Conservation (phyloP, 2,113 vertebrate species). For the Echinops telfairi region DNA sequence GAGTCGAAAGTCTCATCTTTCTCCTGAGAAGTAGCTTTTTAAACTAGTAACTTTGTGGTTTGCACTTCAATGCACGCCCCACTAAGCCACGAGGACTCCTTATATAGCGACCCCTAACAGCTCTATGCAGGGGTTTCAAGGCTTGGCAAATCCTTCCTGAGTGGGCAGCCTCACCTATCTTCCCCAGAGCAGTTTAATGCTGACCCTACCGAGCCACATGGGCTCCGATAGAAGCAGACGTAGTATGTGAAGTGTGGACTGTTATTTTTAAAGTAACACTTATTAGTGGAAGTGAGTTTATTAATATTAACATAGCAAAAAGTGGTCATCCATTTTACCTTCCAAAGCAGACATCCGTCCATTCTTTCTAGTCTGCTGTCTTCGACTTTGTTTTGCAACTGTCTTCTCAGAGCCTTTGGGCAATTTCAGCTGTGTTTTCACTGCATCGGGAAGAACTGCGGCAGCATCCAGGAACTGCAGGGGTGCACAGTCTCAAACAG, state of each 20-base stretch:
- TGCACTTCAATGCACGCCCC: too few species aligned
- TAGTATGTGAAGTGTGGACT: neutral
- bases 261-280: conserved; percentile 42
- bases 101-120: too few species aligned
- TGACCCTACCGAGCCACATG: too few species aligned
- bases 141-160: too few species aligned
- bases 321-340: neutral
- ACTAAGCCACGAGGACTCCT: too few species aligned
- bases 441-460: neutral
- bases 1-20: too few species aligned
- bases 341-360: neutral
- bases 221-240: neutral
- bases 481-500: neutral
- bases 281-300: conserved; percentile 15
- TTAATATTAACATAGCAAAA: neutral
- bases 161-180: too few species aligned
- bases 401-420: neutral
- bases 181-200: too few species aligned
- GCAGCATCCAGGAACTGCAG: neutral
- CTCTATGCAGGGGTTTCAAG: too few species aligned
- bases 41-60: too few species aligned
- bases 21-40: too few species aligned
- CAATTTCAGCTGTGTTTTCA: conserved; percentile 15
- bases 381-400: neutral
- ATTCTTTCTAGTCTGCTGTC: conserved; percentile 13